Percentiles rank a stretch among this genome's conserved stretches.
phyloP scores from a whole-genome alignment of 1,140 invertebrate species.

The Panagrolaimus sp. region DNA sequence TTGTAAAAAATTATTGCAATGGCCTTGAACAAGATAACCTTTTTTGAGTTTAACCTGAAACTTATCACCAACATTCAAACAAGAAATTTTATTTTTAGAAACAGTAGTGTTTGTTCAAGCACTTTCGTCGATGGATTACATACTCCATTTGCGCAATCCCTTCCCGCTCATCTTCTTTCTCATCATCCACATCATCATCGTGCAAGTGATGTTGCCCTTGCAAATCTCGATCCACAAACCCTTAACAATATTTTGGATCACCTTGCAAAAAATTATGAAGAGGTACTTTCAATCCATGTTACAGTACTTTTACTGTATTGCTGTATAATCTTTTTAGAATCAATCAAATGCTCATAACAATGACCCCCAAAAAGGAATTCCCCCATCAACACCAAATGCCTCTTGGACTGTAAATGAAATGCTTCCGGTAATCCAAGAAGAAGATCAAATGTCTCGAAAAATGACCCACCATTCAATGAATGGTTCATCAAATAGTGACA shows the following conservation, averaged over 20 bases:
- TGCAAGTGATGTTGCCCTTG: too few relatives aligned
- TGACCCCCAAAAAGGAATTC: not conserved
- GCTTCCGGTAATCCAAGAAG: conserved; percentile 38
- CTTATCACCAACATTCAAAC: not conserved
- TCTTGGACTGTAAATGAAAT: conserved; percentile 34
- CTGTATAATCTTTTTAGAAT: too few relatives aligned
- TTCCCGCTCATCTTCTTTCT: not conserved
- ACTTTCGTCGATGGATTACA: conserved; percentile 4
- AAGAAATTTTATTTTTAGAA: not conserved
- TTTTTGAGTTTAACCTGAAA: too few relatives aligned
- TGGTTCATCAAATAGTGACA: too few relatives aligned
- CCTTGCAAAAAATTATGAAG: not conserved
- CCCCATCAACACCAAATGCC: not conserved
- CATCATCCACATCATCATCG: too few relatives aligned
- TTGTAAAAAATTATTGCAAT: not conserved
- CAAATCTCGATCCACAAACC: not conserved
- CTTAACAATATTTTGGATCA: not conserved
- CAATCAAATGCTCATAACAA: not conserved
- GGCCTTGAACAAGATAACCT: too few relatives aligned
- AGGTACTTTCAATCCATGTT: too few relatives aligned
- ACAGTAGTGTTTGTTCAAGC: not conserved
- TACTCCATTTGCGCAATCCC: conserved; percentile 3
- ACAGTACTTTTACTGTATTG: too few relatives aligned
- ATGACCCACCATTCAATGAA: not conserved
- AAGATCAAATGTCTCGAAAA: conserved; percentile 18